Percentiles rank a stretch among this genome's conserved stretches.
These are phyloP conservation scores for Montifringilla adamsi DNA, from an alignment of 2,113 vertebrate species.

Conservation along the genomic window DNA sequence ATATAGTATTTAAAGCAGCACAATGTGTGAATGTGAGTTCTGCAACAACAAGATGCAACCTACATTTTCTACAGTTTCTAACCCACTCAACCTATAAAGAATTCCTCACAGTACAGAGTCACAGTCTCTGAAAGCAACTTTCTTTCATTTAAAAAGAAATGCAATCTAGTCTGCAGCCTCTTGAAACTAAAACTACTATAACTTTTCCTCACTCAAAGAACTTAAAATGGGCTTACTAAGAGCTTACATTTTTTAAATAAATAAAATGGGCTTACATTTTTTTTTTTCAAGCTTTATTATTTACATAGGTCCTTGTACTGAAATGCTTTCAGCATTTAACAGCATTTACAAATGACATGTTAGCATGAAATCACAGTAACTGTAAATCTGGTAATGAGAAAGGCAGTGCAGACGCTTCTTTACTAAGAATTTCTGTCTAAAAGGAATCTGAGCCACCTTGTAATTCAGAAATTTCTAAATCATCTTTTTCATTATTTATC, in stretches of 20 bases:
- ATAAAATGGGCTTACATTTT: neutral
- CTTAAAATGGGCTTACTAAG: neutral
- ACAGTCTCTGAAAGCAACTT: neutral
- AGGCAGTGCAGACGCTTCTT: neutral
- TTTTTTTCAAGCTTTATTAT: neutral
- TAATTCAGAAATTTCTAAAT: neutral
- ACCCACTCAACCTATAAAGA: neutral
- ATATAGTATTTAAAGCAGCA: neutral
- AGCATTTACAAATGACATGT: neutral
- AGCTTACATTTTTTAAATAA: too few species aligned
- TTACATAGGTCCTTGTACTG: neutral
- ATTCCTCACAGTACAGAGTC: neutral
- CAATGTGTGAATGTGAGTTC: neutral
- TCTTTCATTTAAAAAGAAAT: neutral
- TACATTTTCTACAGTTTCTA: neutral
- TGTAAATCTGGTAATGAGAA: neutral
- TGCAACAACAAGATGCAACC: neutral
- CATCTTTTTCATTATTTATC: neutral
- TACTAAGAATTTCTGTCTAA: neutral
- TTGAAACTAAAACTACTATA: neutral
- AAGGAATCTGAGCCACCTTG: neutral
- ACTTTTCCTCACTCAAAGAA: neutral
- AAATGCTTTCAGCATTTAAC: neutral
- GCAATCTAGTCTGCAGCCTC: neutral
- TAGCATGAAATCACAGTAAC: neutral